phyloP scores from a whole-genome alignment of 2,888 invertebrate genomes.

The Lycia hirtaria region DNA sequence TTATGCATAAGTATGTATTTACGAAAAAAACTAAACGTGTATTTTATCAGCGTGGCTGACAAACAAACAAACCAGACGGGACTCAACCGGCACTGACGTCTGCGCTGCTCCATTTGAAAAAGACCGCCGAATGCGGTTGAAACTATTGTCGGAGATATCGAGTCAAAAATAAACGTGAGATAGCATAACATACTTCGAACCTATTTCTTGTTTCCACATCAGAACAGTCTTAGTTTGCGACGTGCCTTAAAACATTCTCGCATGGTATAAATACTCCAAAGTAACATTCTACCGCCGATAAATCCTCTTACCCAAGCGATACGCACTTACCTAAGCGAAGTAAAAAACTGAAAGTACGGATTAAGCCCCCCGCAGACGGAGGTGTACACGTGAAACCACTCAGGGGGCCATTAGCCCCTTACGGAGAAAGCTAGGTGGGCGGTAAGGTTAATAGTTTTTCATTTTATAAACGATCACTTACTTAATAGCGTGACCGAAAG shows the following conservation, averaged over 20 bases:
- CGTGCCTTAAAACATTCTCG: neutral
- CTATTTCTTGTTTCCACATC: neutral
- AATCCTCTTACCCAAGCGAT: conserved; percentile 68
- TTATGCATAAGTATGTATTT: too few relatives aligned
- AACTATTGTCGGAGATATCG: too few relatives aligned
- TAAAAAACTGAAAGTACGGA: conserved; percentile 76
- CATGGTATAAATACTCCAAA: conserved; percentile 16
- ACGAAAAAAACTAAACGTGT: too few relatives aligned
- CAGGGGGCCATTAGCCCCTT: conserved; percentile 65
- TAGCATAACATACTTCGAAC: too few relatives aligned
- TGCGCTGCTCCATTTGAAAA: too few relatives aligned
- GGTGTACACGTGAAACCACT: conserved; percentile 80
- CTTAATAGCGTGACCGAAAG: too few relatives aligned
- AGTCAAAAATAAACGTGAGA: too few relatives aligned
- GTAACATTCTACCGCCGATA: conserved; percentile 18
- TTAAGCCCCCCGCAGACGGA: conserved; percentile 62
- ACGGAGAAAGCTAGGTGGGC: conserved; percentile 33
- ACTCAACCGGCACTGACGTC: too few relatives aligned
- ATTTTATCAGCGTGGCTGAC: too few relatives aligned
- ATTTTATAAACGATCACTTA: conserved; percentile 23
- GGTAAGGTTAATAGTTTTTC: conserved; percentile 33
- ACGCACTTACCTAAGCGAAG: conserved; percentile 57
- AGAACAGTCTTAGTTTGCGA: too few relatives aligned
- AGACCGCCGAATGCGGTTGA: too few relatives aligned
- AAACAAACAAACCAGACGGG: too few relatives aligned